Evolutionary conservation across 2,888 invertebrate genomes (phyloP).

Genomic region (Rhynchonema sp.): DNA sequence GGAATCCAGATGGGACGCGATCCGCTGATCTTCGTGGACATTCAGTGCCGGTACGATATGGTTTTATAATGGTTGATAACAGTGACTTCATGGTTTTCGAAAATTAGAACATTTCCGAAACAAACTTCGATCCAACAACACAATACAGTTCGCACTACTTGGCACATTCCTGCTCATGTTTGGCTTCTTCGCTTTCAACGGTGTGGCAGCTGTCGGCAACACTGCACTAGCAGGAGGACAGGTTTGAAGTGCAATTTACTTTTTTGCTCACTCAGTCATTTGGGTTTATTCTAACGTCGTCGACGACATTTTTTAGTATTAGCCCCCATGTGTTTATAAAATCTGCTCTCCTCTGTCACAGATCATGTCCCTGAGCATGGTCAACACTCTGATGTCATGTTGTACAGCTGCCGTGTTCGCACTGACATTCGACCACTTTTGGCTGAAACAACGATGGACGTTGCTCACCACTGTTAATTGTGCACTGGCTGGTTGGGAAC

Average conservation of each 20-base stretch:
- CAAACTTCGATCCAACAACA: neutral
- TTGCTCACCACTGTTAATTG: slow-evolving; percentile 33
- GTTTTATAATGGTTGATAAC: slow-evolving; percentile 14
- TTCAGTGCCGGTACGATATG: neutral
- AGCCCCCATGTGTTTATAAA: too few relatives aligned
- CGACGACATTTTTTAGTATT: too few relatives aligned
- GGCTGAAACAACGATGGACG: slow-evolving; percentile 27
- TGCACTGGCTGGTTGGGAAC: slow-evolving; percentile 30
- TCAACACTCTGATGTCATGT: slow-evolving; percentile 34
- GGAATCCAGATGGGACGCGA: slow-evolving; percentile 13
- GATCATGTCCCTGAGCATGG: slow-evolving; percentile 26
- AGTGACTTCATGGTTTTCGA: neutral
- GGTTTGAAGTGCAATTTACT: too few relatives aligned
- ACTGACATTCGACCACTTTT: slow-evolving; percentile 23
- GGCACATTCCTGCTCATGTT: slow-evolving; percentile 35
- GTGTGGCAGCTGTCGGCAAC: slow-evolving; percentile 17
- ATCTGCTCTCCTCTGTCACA: too few relatives aligned
- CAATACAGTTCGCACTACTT: slow-evolving; percentile 31
- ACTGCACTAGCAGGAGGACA: too few relatives aligned
- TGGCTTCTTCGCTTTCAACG: slow-evolving; percentile 37
- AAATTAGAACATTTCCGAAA: too few relatives aligned
- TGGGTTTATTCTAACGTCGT: too few relatives aligned
- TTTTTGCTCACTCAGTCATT: too few relatives aligned
- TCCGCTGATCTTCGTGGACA: slow-evolving; percentile 8
- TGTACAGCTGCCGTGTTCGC: slow-evolving; percentile 29